phyloP scores from a whole-genome alignment of 2,113 vertebrate genomes.

The Corapipo altera region DNA sequence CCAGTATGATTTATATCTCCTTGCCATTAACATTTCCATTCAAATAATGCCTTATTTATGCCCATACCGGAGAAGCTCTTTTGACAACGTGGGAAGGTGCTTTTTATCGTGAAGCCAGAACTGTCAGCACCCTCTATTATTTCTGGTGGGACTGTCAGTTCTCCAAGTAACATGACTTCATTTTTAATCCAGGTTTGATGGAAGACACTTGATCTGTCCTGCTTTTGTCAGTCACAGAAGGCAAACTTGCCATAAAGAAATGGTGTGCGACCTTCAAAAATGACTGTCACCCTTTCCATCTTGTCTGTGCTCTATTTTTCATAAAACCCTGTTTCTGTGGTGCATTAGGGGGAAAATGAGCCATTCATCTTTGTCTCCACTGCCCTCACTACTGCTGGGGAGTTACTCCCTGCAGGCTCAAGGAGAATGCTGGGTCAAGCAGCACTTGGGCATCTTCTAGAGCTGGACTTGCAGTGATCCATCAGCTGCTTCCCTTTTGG shows the following conservation, averaged over 20 bases:
- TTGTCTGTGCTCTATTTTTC: background rate
- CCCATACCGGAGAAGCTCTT: background rate
- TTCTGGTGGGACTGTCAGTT: conserved; percentile 38
- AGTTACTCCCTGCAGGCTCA: background rate
- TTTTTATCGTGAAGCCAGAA: conserved; percentile 5
- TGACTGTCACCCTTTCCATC: background rate
- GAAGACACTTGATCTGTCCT: background rate
- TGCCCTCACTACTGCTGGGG: background rate
- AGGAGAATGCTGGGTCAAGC: background rate
- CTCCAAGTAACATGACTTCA: conserved; percentile 31
- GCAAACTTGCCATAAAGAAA: background rate
- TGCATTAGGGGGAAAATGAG: background rate
- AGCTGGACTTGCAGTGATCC: background rate
- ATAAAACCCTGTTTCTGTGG: background rate
- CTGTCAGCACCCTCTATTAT: conserved; percentile 36
- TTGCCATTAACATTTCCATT: background rate
- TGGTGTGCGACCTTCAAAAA: background rate
- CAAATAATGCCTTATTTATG: conserved; percentile 8
- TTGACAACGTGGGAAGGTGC: background rate
- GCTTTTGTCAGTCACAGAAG: background rate
- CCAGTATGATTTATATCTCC: background rate
- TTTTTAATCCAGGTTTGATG: conserved; percentile 18
- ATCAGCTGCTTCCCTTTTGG: background rate
- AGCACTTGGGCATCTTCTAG: background rate
- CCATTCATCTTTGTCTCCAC: background rate